Percentiles rank a stretch among this genome's conserved stretches.
Conservation (phyloP, 2,797 vertebrate species). For the Bovichtus variegatus region DNA sequence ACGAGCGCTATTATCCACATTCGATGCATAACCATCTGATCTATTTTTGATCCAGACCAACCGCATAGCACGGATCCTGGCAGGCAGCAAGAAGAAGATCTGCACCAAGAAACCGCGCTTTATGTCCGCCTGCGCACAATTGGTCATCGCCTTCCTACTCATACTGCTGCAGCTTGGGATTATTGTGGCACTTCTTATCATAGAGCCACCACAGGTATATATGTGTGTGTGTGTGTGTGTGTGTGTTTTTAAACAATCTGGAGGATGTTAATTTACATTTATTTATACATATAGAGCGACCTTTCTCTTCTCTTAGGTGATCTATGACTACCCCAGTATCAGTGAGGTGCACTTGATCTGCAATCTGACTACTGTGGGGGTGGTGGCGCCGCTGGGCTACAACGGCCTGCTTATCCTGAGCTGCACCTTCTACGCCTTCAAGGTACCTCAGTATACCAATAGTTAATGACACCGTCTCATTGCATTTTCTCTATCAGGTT, state of each 20-base stretch:
- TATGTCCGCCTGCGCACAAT: slow-evolving; percentile 98
- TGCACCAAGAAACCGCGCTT: slow-evolving; percentile 99
- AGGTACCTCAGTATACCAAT: slow-evolving; percentile 72
- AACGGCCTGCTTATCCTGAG: slow-evolving; percentile 97
- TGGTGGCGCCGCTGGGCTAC: slow-evolving; percentile 97
- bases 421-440: slow-evolving; percentile 99
- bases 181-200: slow-evolving; percentile 96
- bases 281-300: slow-evolving; percentile 1
- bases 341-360: slow-evolving; percentile 97
- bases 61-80: slow-evolving; percentile 98
- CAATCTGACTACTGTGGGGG: slow-evolving; percentile 95
- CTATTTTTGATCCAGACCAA: slow-evolving; percentile 81
- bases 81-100: slow-evolving; percentile 99
- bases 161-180: slow-evolving; percentile 97
- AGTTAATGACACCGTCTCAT: not conserved
- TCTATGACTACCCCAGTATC: slow-evolving; percentile 97
- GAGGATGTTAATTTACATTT: slow-evolving; percentile 19
- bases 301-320: slow-evolving; percentile 83
- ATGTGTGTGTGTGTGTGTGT: slow-evolving; percentile 63
- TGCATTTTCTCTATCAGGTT: not conserved
- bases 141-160: slow-evolving; percentile 96
- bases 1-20: slow-evolving; percentile 20
- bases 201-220: slow-evolving; percentile 93
- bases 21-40: slow-evolving; percentile 56
- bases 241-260: slow-evolving; percentile 25